Base-by-base conservation (phyloP, 2,113 vertebrate genomes). In the Passer montanus region DNA sequence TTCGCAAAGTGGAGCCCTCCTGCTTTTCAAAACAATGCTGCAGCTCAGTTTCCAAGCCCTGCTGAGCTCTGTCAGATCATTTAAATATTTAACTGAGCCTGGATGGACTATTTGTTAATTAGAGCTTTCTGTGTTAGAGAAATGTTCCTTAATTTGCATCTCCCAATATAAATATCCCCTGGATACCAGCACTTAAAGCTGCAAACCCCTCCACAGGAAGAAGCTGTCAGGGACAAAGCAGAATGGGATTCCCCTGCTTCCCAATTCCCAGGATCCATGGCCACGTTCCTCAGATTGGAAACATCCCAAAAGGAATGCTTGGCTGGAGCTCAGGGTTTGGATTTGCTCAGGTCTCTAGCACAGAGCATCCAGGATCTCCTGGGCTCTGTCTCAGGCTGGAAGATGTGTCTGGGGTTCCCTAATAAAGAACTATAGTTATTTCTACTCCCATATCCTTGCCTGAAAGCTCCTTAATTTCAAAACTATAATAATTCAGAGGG, bases 21-120 rank as follows among this genome's bases (percentile, higher is more conserved):
- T 64, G 44, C 37, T 81, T 30, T 69, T 15, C 46, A 27, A 44
- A 60, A 28, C 24, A 67, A 24, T 5, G 21, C 60, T n/a, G 55
- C 39, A 41, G 55, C 35, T 89, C 43, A 17, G 8, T 68, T 77
- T 82, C 75, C 52, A 75, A 52, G 84, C 46, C 46, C 10, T 33
- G 23, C 49, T 89, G 79, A 50, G 55, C 46, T 86, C 55, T 81
- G 53, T 55, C 60, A 68, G 17, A 50, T 58, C 33, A 56, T 66
- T 69, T 66, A 41, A 64, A 58, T 53, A 43, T 75, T 77, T 93
- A 89, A 72, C 28, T 5, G 41, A 70, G 79, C 74, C 46, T 77
- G 64, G 56, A 41, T 56, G 77, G 52, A 67, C 89, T 50, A 28
- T 74, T 93, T 89, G 69, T 73, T 94, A 94, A 94, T 89, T 84